A percentile compares a stretch with the other conserved stretches of the same genome.
These are phyloP conservation scores for Dastarcus helophoroides DNA, from an alignment of 2,888 invertebrate species.

Conservation along the genomic window DNA sequence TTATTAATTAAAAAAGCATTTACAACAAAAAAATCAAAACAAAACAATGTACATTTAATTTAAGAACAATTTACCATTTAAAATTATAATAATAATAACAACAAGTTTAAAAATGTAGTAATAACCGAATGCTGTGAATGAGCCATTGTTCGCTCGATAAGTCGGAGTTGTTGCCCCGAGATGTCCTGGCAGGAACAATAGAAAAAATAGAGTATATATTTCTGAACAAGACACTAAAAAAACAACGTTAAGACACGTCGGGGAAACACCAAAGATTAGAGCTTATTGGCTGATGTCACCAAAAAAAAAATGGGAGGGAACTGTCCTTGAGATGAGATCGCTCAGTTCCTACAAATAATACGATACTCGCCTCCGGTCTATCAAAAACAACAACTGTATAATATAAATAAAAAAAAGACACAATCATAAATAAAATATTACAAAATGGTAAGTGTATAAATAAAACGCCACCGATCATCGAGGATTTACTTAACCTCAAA, in stretches of 20 bases:
- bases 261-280: slow-evolving; percentile 21
- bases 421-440: slow-evolving; percentile 11
- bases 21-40: slow-evolving; percentile 66
- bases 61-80: slow-evolving; percentile 62
- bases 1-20: slow-evolving; percentile 62
- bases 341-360: slow-evolving; percentile 27
- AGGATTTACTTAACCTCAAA: too few relatives aligned
- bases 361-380: slow-evolving; percentile 26
- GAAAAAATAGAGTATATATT: slow-evolving; percentile 35
- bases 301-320: too few relatives aligned
- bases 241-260: slow-evolving; percentile 32
- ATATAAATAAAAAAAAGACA: slow-evolving; percentile 35
- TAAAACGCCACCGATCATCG: too few relatives aligned
- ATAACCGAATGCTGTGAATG: slow-evolving; percentile 8
- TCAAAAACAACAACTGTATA: slow-evolving; percentile 31
- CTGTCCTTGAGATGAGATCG: slow-evolving; percentile 33
- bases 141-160: not conserved
- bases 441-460: not conserved
- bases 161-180: slow-evolving; percentile 24
- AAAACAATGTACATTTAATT: slow-evolving; percentile 67
- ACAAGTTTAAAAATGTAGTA: slow-evolving; percentile 44
- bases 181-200: slow-evolving; percentile 29
- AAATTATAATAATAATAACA: slow-evolving; percentile 50
- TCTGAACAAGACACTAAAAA: slow-evolving; percentile 31
- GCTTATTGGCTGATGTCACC: too few relatives aligned